Conservation (phyloP, 2,113 vertebrate species). For the Suncus etruscus region DNA sequence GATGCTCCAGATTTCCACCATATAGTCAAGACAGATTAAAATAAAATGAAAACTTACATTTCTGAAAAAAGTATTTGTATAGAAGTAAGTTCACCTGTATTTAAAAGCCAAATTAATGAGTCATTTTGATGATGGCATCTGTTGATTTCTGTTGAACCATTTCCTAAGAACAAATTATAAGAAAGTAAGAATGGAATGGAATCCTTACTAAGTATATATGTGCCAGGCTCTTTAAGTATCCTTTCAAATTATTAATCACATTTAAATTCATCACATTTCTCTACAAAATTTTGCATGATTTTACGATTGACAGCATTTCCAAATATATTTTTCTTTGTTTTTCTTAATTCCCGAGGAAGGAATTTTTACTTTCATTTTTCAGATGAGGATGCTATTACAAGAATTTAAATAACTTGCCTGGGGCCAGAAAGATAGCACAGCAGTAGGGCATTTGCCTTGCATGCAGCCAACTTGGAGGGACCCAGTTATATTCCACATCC, state of each 20-base stretch:
- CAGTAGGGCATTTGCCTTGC: no score
- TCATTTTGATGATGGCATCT: background rate
- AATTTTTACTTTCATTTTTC: background rate
- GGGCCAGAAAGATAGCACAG: no score
- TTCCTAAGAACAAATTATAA: slow-evolving; percentile 17
- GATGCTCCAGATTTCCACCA: background rate
- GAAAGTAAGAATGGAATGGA: background rate
- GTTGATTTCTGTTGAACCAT: slow-evolving; percentile 5
- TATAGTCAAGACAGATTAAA: background rate
- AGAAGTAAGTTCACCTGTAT: background rate
- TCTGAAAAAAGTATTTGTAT: background rate
- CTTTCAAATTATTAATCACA: background rate
- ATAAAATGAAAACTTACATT: background rate
- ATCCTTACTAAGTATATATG: background rate
- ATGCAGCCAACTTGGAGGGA: no score
- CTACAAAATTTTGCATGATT: slow-evolving; percentile 45
- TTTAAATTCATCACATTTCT: slow-evolving; percentile 41
- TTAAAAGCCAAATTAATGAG: slow-evolving; percentile 7
- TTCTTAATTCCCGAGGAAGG: background rate
- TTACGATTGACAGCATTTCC: slow-evolving; percentile 35
- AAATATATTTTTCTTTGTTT: slow-evolving; percentile 17
- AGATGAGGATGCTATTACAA: slow-evolving; percentile 2
- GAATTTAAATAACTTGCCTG: background rate
- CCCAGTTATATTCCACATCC: no score
- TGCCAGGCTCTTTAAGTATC: background rate